Evolutionary conservation across 2,113 vertebrate genomes (phyloP), one percentile per base, ranked within the genome.

Genomic region (Hippocampus zosterae): DNA sequence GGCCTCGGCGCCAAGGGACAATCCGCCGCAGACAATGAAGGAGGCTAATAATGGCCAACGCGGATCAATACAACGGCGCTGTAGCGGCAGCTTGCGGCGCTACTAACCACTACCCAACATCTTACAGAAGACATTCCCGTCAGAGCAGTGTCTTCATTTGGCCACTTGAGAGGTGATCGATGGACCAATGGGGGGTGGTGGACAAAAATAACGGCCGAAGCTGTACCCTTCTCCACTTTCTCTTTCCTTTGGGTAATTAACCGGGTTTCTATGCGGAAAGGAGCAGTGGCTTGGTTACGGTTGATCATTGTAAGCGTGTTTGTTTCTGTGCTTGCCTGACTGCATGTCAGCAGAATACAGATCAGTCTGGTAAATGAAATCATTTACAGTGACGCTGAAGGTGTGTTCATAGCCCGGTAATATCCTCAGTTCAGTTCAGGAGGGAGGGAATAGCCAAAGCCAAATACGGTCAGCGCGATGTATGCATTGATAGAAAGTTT

Each of bases 11-110:
- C 72, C 60, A 65, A 69, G 71, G 65, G 80, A 67, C 68, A 33
- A 68, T 64, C 66, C 52, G 40, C 46, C 12, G 46, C 67, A 52
- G 68, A 79, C 80, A 84, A 87, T 73, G 69, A 76, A 77, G 73
- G 60, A 56, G 72, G 80, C 81, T 79, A 80, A 84, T 88, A 78
- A 83, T 80, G 73, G 71, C 66, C 41, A n/a, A 69, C 29, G 3
- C 19, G 70, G 76, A 90, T 90, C 89, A 56, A 89, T 89, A 76
- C 19, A 46, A 21, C 71, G 68, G 67, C 5, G 59, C 64, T 80
- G 71, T 66, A 62, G 63, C 46, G 62, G 74, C 41, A 78, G 70
- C 65, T 73, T 11, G 77, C 57, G 70, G 85, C 66, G 79, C 41
- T 29, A 64, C 75, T 81, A 87, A 80, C 79, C 80, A 76, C 83